These are phyloP conservation scores for Gobio gobio DNA, from an alignment of 2,113 vertebrate species.

Conservation along the genomic window DNA sequence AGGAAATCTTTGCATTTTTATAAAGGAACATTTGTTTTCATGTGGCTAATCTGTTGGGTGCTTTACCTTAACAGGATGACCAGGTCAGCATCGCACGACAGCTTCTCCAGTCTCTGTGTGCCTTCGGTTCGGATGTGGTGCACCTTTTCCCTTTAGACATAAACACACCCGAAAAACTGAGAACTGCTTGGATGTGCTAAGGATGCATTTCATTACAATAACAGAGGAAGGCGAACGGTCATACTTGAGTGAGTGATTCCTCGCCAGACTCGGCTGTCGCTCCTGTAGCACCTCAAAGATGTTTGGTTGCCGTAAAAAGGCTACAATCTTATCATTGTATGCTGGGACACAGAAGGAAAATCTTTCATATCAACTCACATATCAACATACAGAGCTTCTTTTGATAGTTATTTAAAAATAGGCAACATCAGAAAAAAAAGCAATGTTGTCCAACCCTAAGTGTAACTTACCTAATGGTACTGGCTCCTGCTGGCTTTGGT, in stretches of 20 bases:
- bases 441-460: neutral
- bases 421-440: neutral
- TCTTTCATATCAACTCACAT: neutral
- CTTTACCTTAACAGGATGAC: constrained; percentile 87
- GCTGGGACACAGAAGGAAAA: constrained; percentile 70
- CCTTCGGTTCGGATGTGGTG: constrained; percentile 90
- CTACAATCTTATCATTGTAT: constrained; percentile 92
- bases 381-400: neutral
- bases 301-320: constrained; percentile 88
- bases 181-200: neutral
- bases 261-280: constrained; percentile 85
- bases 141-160: constrained; percentile 84
- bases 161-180: constrained; percentile 26
- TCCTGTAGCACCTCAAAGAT: constrained; percentile 92
- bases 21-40: no score
- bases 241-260: constrained; percentile 89
- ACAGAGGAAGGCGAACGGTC: neutral
- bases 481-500: constrained; percentile 83
- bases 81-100: constrained; percentile 90
- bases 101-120: constrained; percentile 85
- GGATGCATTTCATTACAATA: neutral
- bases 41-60: neutral
- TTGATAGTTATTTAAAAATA: neutral
- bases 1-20: no score
- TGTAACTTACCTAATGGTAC: constrained; percentile 81